Evolutionary conservation across 2,888 invertebrate genomes (phyloP).

Genomic region (Syritta pipiens): DNA sequence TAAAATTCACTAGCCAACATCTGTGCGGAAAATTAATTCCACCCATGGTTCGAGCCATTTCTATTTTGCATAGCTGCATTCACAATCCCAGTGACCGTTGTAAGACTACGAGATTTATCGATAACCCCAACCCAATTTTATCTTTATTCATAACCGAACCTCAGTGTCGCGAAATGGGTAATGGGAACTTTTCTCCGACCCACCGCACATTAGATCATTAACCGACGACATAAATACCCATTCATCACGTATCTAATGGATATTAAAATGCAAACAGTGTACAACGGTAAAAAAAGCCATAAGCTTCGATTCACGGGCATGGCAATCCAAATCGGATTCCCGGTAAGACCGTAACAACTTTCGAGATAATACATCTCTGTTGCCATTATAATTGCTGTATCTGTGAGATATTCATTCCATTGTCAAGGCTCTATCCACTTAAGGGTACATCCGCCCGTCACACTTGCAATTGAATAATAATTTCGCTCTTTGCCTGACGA

Average conservation of each 20-base stretch:
- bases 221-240: not conserved
- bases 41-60: too few relatives aligned
- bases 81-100: too few relatives aligned
- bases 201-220: conserved; percentile 12
- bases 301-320: not conserved
- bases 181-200: conserved; percentile 9
- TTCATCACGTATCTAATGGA: conserved; percentile 24
- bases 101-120: too few relatives aligned
- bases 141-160: not conserved
- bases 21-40: too few relatives aligned
- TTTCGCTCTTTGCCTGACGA: not conserved
- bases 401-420: too few relatives aligned
- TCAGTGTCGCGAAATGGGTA: not conserved
- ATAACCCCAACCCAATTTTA: not conserved
- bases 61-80: too few relatives aligned
- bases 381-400: not conserved
- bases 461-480: not conserved
- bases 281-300: conserved; percentile 5
- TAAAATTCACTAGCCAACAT: too few relatives aligned
- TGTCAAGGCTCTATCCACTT: too few relatives aligned
- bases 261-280: conserved; percentile 33
- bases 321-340: too few relatives aligned
- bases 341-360: conserved; percentile 4
- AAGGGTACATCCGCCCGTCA: too few relatives aligned
- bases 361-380: conserved; percentile 1